Conservation (phyloP, 1,140 invertebrate genomes). For the Euwallacea fornicatus region DNA sequence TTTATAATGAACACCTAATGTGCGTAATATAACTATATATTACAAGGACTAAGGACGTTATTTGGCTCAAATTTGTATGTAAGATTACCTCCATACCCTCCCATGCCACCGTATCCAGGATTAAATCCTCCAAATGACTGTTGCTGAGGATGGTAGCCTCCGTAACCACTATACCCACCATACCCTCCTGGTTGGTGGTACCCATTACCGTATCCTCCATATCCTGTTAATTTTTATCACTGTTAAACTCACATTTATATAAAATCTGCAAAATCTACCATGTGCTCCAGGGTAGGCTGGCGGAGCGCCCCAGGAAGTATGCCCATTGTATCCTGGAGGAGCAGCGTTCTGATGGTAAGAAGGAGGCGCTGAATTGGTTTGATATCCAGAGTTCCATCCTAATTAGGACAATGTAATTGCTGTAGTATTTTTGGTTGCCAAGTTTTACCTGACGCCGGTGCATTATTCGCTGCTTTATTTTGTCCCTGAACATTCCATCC, state of each 20-base stretch:
- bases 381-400: conserved; percentile 37
- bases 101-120: conserved; percentile 34
- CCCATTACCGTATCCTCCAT: conserved; percentile 24
- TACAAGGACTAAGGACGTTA: not conserved
- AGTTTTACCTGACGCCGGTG: conserved; percentile 9
- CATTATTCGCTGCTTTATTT: conserved; percentile 19
- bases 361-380: conserved; percentile 19
- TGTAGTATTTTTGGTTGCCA: not conserved
- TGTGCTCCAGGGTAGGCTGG: conserved; percentile 14
- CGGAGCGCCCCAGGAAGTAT: conserved; percentile 17
- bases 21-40: too few species aligned
- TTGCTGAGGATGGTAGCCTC: conserved; percentile 24
- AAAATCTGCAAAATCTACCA: not conserved
- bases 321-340: conserved; percentile 31
- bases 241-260: too few species aligned
- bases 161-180: conserved; percentile 23
- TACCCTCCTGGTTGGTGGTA: conserved; percentile 24
- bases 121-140: conserved; percentile 35
- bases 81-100: conserved; percentile 17
- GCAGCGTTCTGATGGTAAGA: conserved; percentile 28
- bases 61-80: not conserved
- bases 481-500: conserved; percentile 37
- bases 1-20: not conserved
- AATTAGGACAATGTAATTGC: not conserved
- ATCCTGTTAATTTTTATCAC: conserved; percentile 8